These are phyloP conservation scores for Balaenoptera acutorostrata DNA, from an alignment of 2,113 vertebrate genomes.

Conservation along the genomic window DNA sequence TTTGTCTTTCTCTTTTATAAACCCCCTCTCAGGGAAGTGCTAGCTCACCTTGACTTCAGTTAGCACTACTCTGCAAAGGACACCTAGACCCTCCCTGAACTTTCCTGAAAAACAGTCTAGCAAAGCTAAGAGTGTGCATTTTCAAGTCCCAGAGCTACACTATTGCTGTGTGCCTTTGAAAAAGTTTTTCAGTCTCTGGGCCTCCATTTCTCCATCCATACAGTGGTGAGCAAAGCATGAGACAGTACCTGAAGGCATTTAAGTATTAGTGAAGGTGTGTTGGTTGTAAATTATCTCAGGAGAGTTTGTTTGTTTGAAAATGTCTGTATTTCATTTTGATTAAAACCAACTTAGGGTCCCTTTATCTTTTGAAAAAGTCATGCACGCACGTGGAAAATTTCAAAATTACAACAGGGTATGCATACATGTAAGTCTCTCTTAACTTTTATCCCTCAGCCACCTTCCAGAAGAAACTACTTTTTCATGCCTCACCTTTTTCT, in stretches of 20 bases:
- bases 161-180: neutral
- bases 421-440: neutral
- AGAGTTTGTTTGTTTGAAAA: neutral
- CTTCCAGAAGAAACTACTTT: neutral
- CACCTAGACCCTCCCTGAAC: neutral
- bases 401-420: neutral
- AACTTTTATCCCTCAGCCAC: neutral
- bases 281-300: neutral
- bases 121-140: neutral
- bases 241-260: neutral
- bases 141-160: neutral
- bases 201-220: neutral
- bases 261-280: neutral
- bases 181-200: neutral
- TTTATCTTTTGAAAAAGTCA: neutral
- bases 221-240: neutral
- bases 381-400: neutral
- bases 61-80: neutral
- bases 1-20: neutral
- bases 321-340: neutral
- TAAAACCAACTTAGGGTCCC: neutral
- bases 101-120: neutral
- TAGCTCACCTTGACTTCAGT: neutral
- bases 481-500: neutral
- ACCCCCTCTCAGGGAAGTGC: neutral